Evolutionary conservation across 2,113 vertebrate genomes (phyloP), one percentile per base, ranked within the genome.

Genomic region (Prionailurus viverrinus): DNA sequence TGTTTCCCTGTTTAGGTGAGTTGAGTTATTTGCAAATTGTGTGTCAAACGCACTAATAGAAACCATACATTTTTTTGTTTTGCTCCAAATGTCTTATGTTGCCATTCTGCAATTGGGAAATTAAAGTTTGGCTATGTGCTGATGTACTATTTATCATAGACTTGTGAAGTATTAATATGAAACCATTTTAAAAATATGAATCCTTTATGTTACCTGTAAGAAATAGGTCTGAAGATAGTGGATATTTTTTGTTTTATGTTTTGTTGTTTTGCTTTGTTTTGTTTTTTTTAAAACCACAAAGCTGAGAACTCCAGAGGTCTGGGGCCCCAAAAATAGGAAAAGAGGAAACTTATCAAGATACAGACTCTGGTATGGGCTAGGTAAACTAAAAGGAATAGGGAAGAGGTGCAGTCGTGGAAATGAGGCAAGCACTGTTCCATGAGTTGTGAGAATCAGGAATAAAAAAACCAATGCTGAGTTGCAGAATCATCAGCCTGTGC

Each of bases 11-110:
- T 51, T 86, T 51, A 71, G 21, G 7, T 90, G n/a, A 92, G 11
- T 33, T 61, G 66, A 95, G 83, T 63, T 83, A 68, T 79, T 91
- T 93, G 39, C 71, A 96, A 94, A 66, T 90, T 90, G 51, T 53
- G 5, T 85, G 29, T 85, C 33, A 94, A 45, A 91, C 9, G 21
- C 6, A 68, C 19, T 83, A 81, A 73, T 65, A 29, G 29, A 92
- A 92, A 41, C 18, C 6, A 79, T 15, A 27, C 1, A 79, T 66
- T 90, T 97, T 90, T 79, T 33, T 89, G 15, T 68, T 86, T 74
- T 69, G 69, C 31, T 51, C 61, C 8, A 66, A 89, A 76, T 48
- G 4, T 58, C n/a, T 33, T 25, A 83, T 66, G 53, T 4, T 41
- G 65, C 36, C 16, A 68, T 80, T 95, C 29, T 5, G 15, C n/a